Evolutionary conservation across 2,113 vertebrate species (phyloP).

Genomic region (Puntigrus tetrazona): DNA sequence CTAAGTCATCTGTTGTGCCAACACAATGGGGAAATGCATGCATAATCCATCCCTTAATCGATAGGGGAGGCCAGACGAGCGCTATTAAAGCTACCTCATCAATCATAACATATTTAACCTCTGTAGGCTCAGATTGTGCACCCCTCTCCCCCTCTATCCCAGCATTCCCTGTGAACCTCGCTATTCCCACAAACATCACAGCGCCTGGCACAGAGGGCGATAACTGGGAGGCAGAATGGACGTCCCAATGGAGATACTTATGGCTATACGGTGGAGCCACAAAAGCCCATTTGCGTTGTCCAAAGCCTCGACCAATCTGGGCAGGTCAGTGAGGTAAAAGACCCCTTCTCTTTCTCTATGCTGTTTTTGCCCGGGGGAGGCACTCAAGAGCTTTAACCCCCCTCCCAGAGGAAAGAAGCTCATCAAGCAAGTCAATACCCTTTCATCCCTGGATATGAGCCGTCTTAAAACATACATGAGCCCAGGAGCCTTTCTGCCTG

Average conservation of each 20-base stretch:
- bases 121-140: slow-evolving; percentile 24
- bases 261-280: slow-evolving; percentile 50
- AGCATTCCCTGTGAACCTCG: slow-evolving; percentile 1
- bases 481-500: slow-evolving; percentile 61
- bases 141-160: slow-evolving; percentile 37
- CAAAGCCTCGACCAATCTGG: slow-evolving; percentile 7
- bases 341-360: background rate
- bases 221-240: slow-evolving; percentile 8
- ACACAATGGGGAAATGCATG: slow-evolving; percentile 57
- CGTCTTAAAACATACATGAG: slow-evolving; percentile 77
- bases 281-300: slow-evolving; percentile 50
- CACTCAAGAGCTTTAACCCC: slow-evolving; percentile 64
- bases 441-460: slow-evolving; percentile 56
- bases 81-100: slow-evolving; percentile 65
- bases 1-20: slow-evolving; percentile 45
- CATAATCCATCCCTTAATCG: slow-evolving; percentile 63
- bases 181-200: slow-evolving; percentile 20
- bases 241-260: slow-evolving; percentile 51
- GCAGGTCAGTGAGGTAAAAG: background rate
- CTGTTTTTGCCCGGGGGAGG: slow-evolving; percentile 67
- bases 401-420: slow-evolving; percentile 67
- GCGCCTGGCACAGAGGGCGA: background rate
- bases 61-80: slow-evolving; percentile 63
- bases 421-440: slow-evolving; percentile 72
- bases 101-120: slow-evolving; percentile 68